Percentiles rank a stretch among this genome's conserved stretches.
phyloP scores from a whole-genome alignment of 2,888 invertebrate species.

The Laspeyria flexula region DNA sequence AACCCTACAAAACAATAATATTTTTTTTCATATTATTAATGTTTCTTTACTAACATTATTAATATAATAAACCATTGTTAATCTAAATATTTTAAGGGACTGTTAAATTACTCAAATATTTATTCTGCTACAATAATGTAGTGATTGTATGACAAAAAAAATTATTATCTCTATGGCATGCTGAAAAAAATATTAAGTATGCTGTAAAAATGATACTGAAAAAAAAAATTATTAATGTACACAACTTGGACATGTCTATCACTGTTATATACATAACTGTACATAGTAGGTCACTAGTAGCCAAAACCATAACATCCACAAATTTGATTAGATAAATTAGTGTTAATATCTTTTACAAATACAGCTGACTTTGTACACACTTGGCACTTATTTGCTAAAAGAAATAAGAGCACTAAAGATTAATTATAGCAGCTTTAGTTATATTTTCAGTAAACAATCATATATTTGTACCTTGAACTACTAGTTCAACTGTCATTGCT shows the following conservation, averaged over 20 bases:
- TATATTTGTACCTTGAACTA: conserved; percentile 47
- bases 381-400: too few relatives aligned
- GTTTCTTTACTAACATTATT: too few relatives aligned
- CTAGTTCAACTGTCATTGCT: conserved; percentile 22
- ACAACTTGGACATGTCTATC: conserved; percentile 19
- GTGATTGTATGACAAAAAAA: background rate
- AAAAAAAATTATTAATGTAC: background rate
- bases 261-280: conserved; percentile 16
- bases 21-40: too few relatives aligned
- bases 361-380: conserved; percentile 1
- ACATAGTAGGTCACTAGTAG: conserved; percentile 21
- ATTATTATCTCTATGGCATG: background rate
- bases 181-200: too few relatives aligned
- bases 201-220: too few relatives aligned
- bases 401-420: too few relatives aligned
- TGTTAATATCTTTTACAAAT: conserved; percentile 1
- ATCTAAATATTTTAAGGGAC: too few relatives aligned
- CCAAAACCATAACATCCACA: background rate
- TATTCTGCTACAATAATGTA: background rate
- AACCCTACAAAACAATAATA: too few relatives aligned
- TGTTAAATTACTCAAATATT: background rate
- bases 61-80: too few relatives aligned
- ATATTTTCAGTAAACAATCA: too few relatives aligned
- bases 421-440: too few relatives aligned
- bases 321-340: conserved; percentile 18